Conservation (phyloP, 2,888 invertebrate genomes). For the Deroplatys truncata region DNA sequence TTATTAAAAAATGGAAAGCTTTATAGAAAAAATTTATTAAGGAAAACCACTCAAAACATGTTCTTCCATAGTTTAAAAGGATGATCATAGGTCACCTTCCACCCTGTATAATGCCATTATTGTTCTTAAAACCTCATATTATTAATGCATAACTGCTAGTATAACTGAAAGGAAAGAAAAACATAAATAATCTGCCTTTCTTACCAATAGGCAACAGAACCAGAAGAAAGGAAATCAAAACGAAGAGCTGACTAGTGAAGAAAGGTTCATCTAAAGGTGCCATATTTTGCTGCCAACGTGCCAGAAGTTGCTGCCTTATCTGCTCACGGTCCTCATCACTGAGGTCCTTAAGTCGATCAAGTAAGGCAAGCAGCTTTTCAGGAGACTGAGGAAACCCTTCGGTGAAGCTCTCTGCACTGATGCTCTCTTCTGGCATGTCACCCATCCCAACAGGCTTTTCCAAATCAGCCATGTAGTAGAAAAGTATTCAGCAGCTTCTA, state of each 20-base stretch:
- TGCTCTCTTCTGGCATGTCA: background rate
- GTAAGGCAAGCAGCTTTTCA: slow-evolving; percentile 54
- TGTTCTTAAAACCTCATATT: no score
- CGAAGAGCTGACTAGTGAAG: slow-evolving; percentile 16
- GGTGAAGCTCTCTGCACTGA: slow-evolving; percentile 27
- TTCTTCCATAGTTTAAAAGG: no score
- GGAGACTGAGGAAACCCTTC: slow-evolving; percentile 49
- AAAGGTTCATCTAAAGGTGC: background rate
- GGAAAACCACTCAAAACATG: no score
- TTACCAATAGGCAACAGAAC: slow-evolving; percentile 26
- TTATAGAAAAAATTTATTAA: no score
- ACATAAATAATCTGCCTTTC: background rate
- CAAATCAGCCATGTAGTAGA: background rate
- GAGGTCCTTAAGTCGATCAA: slow-evolving; percentile 54
- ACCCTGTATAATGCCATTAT: no score
- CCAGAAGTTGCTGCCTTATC: slow-evolving; percentile 42
- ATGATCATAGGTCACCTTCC: no score
- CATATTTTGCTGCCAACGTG: background rate
- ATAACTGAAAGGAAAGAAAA: background rate
- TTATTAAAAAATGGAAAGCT: no score
- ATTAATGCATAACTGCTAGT: background rate
- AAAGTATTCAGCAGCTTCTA: background rate
- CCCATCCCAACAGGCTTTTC: background rate
- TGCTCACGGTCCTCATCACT: slow-evolving; percentile 60
- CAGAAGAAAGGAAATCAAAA: slow-evolving; percentile 10